Evolutionary conservation across 1,140 invertebrate genomes (phyloP), one percentile per base, ranked within the genome.

Genomic region (Oryctes rhinoceros): DNA sequence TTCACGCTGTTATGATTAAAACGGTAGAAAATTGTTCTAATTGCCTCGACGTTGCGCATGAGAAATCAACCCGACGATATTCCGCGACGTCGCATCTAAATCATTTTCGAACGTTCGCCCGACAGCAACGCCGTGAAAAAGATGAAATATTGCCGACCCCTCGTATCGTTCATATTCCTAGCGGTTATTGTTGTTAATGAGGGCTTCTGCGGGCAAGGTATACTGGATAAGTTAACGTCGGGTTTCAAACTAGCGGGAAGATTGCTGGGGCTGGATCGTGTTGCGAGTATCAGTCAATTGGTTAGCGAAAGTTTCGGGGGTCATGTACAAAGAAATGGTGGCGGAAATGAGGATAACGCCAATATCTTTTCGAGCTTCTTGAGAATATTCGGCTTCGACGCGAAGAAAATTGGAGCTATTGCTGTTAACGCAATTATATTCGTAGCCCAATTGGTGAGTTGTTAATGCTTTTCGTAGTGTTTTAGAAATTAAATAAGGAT

Each of bases 351-450:
- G 44, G 65, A 24, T 4, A 81, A 78, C 37, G 85, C 84, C 0
- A 89, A 89, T 83, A 84, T 94, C 7, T 84, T 94, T n/a, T 88
- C 90, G 1, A 91, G 90, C 13, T 90, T 96, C 84, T 90, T 96
- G 71, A 89, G 91, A 39, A 88, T 96, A 44, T 88, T 96, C 62
- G 94, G 93, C 18, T 89, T 96, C 65, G 93, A 96, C 85, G 90
- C 92, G 0, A 91, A 90, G 35, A 94, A 94, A 87, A 89, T 96
- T 20, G 92, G 93, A 37, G 94, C 94, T 0, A 92, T 96, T 65
- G 94, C 94, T 1, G 88, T 96, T 1, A 96, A 96, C 86, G 93
- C 92, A 13, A 89, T 96, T 6, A 92, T 96, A 79, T 95, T 95
- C 86, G 88, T 96, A n/a, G 94, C 94, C 3, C 94, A 96, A 89